phyloP scores from a whole-genome alignment of 2,888 invertebrate species.

The Hirtodrosophila trivittata region DNA sequence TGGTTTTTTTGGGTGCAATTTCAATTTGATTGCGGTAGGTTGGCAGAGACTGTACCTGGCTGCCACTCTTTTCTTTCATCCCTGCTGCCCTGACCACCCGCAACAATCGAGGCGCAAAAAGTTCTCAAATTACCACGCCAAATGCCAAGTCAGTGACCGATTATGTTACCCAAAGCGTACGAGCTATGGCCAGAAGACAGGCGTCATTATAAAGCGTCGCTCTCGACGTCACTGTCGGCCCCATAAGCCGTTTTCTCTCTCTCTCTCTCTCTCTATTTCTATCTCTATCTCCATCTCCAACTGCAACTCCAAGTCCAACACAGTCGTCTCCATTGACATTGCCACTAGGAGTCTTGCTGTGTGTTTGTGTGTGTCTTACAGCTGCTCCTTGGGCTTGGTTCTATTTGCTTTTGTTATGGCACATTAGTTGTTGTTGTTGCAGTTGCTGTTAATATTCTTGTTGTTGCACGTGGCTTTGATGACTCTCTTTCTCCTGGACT shows the following conservation, averaged over 20 bases:
- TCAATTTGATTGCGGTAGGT: constrained; percentile 69
- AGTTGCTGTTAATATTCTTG: constrained; percentile 24
- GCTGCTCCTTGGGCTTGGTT: constrained; percentile 61
- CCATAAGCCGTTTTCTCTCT: constrained; percentile 43
- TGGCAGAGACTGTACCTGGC: constrained; percentile 46
- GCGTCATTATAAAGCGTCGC: constrained; percentile 68
- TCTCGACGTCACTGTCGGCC: constrained; percentile 41
- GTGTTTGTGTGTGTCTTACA: constrained; percentile 31
- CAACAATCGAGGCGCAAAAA: constrained; percentile 67
- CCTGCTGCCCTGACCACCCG: constrained; percentile 66
- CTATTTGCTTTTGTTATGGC: constrained; percentile 76
- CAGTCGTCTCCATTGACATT: constrained; percentile 6
- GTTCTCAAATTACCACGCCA: constrained; percentile 78
- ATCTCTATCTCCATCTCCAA: constrained; percentile 9
- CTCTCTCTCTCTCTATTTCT: neutral
- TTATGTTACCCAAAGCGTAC: constrained; percentile 78
- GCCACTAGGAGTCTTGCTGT: constrained; percentile 20
- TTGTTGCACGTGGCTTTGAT: constrained; percentile 61
- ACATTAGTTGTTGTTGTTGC: constrained; percentile 57
- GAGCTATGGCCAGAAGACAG: constrained; percentile 58
- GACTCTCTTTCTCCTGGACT: constrained; percentile 64
- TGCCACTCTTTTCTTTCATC: no score
- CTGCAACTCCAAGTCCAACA: constrained; percentile 8
- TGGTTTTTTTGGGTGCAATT: constrained; percentile 54
- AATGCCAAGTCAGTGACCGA: constrained; percentile 79